Base-by-base conservation (phyloP, 2,888 invertebrate species). In the Epinotia nisella region DNA sequence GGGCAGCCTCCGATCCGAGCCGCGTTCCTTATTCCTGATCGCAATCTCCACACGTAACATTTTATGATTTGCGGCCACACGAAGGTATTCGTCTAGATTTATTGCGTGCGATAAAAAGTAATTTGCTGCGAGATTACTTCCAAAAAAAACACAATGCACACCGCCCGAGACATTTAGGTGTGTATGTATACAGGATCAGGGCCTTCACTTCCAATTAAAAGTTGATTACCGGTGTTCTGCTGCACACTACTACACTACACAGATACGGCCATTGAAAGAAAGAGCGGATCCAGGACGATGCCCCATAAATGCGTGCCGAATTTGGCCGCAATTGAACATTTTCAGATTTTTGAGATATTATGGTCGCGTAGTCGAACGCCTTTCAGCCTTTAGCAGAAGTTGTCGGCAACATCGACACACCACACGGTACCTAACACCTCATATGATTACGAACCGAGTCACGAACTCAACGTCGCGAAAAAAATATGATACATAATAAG, bases 401-500 rank as follows among this genome's bases (percentile, higher is more conserved):
- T 35, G 35, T 9, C 35, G 35, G 35, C 35, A 35, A 9, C 35
- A 35, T 35, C 7, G 35, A 9, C 35, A 35, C 29, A 35, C 53
- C 9, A 9, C 17, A 53, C n/a, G 59, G 24, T 24, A n/a, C n/a
- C n/a, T n/a, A 62, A 49, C 51, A 35, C 51, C 29, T 49, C 49
- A 15, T 29, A 15, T 7, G 51, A 53, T 69, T 61, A 51, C 35
- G 53, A 69, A 21, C 10, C 70, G 24, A 45, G 70, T 70, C 70
- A 70, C 70, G 70, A 56, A 29, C 41, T 49, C 62, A 11, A 4
- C 49, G 41, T 60, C 39, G 51, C 61, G 35, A 24, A 51, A 9
- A 65, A 64, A 59, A 65, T 71, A 58, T 70, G 29, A 35, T 51
- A 56, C 49, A 39, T 51, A 24, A 15, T 70, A 58, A 55, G 21